These are phyloP conservation scores for Xiphophorus maculatus DNA, from an alignment of 2,113 vertebrate species.

Conservation along the genomic window DNA sequence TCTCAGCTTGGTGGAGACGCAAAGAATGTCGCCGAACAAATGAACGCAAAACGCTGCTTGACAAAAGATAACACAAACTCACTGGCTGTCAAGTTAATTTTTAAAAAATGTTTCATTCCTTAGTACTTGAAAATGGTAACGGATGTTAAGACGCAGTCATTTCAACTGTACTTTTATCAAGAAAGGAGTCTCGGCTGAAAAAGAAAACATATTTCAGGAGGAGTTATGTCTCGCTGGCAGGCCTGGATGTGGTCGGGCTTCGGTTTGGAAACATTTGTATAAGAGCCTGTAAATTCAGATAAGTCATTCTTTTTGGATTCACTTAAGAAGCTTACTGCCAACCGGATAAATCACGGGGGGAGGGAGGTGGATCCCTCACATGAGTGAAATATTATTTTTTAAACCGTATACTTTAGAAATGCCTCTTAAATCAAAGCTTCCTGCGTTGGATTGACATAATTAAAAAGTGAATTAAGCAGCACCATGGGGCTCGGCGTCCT, in stretches of 20 bases:
- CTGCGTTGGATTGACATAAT: slow-evolving; percentile 17
- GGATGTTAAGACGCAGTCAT: not conserved
- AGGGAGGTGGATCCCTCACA: slow-evolving; percentile 37
- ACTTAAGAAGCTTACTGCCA: slow-evolving; percentile 56
- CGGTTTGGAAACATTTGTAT: slow-evolving; percentile 48
- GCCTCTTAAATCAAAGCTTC: slow-evolving; percentile 26
- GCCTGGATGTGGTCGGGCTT: slow-evolving; percentile 26
- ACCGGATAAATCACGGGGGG: slow-evolving; percentile 21
- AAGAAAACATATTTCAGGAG: slow-evolving; percentile 28
- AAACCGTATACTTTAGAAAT: slow-evolving; percentile 39
- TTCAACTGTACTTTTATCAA: not conserved
- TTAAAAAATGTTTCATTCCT: no score
- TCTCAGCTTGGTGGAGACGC: not conserved
- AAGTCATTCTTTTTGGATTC: slow-evolving; percentile 52
- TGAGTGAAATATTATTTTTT: slow-evolving; percentile 32
- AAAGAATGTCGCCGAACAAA: not conserved
- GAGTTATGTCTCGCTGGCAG: slow-evolving; percentile 33
- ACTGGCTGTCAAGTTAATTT: not conserved
- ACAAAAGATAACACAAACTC: no score
- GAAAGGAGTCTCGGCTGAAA: slow-evolving; percentile 12
- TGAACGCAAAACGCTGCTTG: not conserved
- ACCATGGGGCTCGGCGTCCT: not conserved
- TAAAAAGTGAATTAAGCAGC: slow-evolving; percentile 13
- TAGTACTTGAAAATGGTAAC: not conserved
- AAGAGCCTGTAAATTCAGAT: slow-evolving; percentile 42